Evolutionary conservation across 2,797 vertebrate species (phyloP), one percentile per base, ranked within the genome.

Genomic region (Onychomys arenicola): DNA sequence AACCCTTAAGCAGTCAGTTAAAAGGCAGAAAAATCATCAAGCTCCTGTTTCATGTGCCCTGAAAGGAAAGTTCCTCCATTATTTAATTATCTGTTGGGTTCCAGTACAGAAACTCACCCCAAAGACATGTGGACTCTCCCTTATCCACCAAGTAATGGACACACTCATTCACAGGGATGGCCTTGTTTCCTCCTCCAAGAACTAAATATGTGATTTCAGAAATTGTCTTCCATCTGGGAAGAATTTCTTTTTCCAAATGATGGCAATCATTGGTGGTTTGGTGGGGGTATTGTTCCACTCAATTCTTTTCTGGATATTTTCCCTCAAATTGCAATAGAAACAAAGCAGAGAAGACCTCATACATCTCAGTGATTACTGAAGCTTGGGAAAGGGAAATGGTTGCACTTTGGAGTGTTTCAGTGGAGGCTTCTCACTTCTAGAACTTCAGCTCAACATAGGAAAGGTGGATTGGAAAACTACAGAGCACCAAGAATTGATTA

Each of bases 201-300:
- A 89, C 21, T 49, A 93, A 91, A 93, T 17, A 37, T 71, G 25
- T 3, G 6, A 90, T 96, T 87, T 95, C 86, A 92, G 52, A 55
- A 92, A 89, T 96, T 77, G 27, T 81, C 17, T 52, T 93, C 80
- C 10, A 25, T 71, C 34, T 65, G 14, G 34, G 77, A 77, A 80
- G 17, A 32, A 21, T 25, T 89, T 83, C 29, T 93, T 63, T 40
- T 65, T 32, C 7, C 10, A 85, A 93, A 57, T 5, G 52, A 37
- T 76, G 65, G 13, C 32, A 85, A 73, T 75, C 32, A 43, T 37
- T 57, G 5, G 27, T 12, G 6, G 5, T 46, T 82, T 84, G 86
- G 43, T 2, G 0, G 23, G 14, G 5, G 37, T 57, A n/a, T 16
- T 67, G 2, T 37, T 83, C 86, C 37, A 84, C 69, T 2, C 17